phyloP scores from a whole-genome alignment of 2,797 vertebrate genomes.

The Pangasius larnaudii region DNA sequence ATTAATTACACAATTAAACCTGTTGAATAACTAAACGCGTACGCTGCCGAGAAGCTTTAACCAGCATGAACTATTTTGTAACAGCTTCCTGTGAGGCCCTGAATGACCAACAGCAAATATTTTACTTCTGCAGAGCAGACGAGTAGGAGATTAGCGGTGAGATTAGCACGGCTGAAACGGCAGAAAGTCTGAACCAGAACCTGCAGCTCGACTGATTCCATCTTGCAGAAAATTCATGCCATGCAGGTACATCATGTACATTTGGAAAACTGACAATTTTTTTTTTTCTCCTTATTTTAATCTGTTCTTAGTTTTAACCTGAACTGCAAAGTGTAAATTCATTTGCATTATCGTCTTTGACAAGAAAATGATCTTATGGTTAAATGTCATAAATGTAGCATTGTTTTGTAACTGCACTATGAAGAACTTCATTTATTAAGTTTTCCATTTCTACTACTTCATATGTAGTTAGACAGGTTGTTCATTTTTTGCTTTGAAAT shows the following conservation, averaged over 20 bases:
- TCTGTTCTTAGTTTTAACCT: background rate
- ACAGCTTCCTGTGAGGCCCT: slow-evolving; percentile 3
- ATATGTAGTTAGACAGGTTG: background rate
- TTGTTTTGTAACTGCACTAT: background rate
- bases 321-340: background rate
- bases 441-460: background rate
- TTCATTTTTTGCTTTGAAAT: background rate
- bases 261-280: background rate
- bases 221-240: background rate
- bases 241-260: background rate
- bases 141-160: background rate
- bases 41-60: background rate
- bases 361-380: background rate
- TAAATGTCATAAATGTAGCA: background rate
- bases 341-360: background rate
- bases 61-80: slow-evolving; percentile 1
- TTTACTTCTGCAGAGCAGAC: slow-evolving; percentile 3
- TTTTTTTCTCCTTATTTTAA: background rate
- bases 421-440: background rate
- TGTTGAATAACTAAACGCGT: background rate
- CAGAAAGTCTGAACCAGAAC: background rate
- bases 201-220: background rate
- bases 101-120: slow-evolving; percentile 19
- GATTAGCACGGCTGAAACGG: background rate
- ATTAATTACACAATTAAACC: background rate